Evolutionary conservation across 2,888 invertebrate genomes (phyloP), one percentile per base, ranked within the genome.

Genomic region (Andricus curvator): DNA sequence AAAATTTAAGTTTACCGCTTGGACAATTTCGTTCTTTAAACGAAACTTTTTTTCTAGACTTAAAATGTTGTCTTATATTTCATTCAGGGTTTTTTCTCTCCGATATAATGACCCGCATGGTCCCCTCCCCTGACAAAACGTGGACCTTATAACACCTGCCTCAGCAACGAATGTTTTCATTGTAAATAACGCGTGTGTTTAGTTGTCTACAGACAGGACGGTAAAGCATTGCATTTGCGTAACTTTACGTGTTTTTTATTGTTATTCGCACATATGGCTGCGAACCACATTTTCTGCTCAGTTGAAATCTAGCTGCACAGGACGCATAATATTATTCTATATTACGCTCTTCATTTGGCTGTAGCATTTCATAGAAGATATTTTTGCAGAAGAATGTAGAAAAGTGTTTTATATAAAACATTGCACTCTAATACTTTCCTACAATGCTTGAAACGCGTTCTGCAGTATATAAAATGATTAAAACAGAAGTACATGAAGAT

Each of bases 381-480:
- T 48, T 48, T 17, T 48, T 48, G 0, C 48, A 17, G 17, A 48
- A 17, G 17, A 48, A 17, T 48, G 48, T 17, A 48, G 48, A 17
- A 48, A 22, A 4, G n/a, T 60, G 60, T 60, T 60, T 60, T 70
- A n/a, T 29, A 33, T n/a, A 4, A 76, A n/a, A 48, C n/a, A 79
- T 9, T 74, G 20, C 15, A 2, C 11, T 17, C 17, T 25, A 33
- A n/a, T 9, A n/a, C 64, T 77, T 65, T 48, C 13, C 5, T 37
- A 74, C 77, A 80, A 93, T 93, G 93, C 86, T 91, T 29, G 91
- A 93, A 84, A 92, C 93, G 25, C 91, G 93, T 20, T 93, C 93
- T 11, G 93, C 93, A 33, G 88, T 92, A 78, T 93, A 90, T 85
- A 93, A 93, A 90, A 93, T 94, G 93, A 87, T 93, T 76, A 91